Percentiles rank a stretch among this genome's conserved stretches.
Conservation (phyloP, 1,140 invertebrate genomes). For the Trachymyrmex cornetzi region DNA sequence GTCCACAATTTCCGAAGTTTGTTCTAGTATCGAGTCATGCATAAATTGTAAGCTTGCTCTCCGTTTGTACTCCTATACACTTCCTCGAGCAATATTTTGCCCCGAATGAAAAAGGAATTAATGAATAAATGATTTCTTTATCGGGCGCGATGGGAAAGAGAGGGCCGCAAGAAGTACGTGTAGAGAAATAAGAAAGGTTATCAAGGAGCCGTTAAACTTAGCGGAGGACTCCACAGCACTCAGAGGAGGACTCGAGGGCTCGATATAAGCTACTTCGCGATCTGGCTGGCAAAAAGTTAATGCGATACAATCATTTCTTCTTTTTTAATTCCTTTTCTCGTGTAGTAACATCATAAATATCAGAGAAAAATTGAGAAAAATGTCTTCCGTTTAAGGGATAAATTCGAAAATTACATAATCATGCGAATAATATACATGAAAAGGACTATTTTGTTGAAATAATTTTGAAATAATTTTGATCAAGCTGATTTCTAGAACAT, state of each 20-base stretch:
- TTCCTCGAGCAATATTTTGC: background rate
- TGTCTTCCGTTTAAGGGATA: background rate
- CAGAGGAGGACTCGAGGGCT: background rate
- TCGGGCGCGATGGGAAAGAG: too few relatives aligned
- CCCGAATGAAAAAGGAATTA: constrained; percentile 16
- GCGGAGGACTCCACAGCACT: background rate
- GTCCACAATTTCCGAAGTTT: constrained; percentile 43
- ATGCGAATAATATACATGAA: background rate
- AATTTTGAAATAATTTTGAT: too few relatives aligned
- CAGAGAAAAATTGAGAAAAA: background rate
- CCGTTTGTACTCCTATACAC: background rate
- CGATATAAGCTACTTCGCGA: constrained; percentile 36
- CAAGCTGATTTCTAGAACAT: too few relatives aligned
- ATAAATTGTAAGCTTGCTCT: background rate
- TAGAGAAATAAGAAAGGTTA: constrained; percentile 26
- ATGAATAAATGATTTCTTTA: constrained; percentile 37
- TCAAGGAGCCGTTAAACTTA: background rate
- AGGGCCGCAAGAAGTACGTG: background rate
- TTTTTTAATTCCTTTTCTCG: background rate
- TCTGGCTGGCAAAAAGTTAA: constrained; percentile 38
- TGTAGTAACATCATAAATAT: background rate
- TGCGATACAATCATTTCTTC: constrained; percentile 3
- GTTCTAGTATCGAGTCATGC: constrained; percentile 26
- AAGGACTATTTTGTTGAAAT: too few relatives aligned
- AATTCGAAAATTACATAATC: background rate